These are phyloP conservation scores for Rhinella marina DNA, from an alignment of 2,797 vertebrate species.

Conservation along the genomic window DNA sequence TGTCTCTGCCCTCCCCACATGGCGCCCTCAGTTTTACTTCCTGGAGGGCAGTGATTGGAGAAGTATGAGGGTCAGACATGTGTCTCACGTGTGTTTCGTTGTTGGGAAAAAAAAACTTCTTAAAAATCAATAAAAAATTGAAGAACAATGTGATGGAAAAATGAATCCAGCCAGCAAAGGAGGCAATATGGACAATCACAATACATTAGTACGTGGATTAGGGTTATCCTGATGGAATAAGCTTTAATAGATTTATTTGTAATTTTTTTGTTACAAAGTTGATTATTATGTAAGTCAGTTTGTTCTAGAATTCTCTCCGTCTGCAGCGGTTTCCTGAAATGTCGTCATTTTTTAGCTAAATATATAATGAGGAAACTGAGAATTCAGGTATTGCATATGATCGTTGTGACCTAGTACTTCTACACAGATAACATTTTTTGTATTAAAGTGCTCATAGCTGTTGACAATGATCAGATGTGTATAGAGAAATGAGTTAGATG, in stretches of 20 bases:
- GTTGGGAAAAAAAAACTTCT: no score
- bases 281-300: neutral
- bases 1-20: no score
- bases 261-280: neutral
- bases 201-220: no score
- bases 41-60: no score
- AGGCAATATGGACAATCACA: no score
- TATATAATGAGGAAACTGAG: constrained; percentile 5
- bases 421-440: neutral
- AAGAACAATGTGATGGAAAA: no score
- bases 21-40: no score
- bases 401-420: neutral
- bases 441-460: neutral
- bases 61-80: no score
- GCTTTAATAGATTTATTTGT: neutral
- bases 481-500: neutral
- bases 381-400: neutral
- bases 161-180: no score
- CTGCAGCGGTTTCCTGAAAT: neutral
- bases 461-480: neutral
- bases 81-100: no score
- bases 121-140: no score
- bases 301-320: neutral
- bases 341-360: neutral
- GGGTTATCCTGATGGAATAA: neutral